Evolutionary conservation across 2,888 invertebrate species (phyloP).

Genomic region (Acrobasis consociella): DNA sequence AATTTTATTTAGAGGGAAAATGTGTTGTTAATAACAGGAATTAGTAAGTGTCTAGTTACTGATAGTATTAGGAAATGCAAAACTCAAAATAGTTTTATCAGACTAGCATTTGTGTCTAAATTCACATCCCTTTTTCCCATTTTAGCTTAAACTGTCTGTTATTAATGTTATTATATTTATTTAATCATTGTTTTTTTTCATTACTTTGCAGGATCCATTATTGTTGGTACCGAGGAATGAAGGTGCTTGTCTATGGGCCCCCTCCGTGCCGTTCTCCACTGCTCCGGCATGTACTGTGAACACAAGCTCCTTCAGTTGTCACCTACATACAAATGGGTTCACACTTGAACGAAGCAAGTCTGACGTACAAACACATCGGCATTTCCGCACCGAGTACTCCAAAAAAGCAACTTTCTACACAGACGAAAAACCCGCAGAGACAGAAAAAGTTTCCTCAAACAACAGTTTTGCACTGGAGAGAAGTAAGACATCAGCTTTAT

Average conservation of each 20-base stretch:
- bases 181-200: background rate
- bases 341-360: slow-evolving; percentile 75
- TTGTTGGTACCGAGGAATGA: slow-evolving; percentile 84
- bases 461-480: slow-evolving; percentile 61
- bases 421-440: slow-evolving; percentile 42
- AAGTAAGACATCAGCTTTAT: slow-evolving; percentile 68
- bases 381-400: slow-evolving; percentile 50
- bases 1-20: too few relatives aligned
- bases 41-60: too few relatives aligned
- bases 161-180: background rate
- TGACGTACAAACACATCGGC: slow-evolving; percentile 66
- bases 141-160: background rate
- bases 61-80: too few relatives aligned
- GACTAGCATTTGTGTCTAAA: too few relatives aligned
- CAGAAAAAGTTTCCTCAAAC: slow-evolving; percentile 41
- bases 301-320: slow-evolving; percentile 72
- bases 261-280: slow-evolving; percentile 70
- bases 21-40: too few relatives aligned
- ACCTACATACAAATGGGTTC: slow-evolving; percentile 71
- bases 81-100: too few relatives aligned
- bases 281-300: slow-evolving; percentile 68
- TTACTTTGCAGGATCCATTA: slow-evolving; percentile 78
- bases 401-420: slow-evolving; percentile 69
- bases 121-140: background rate
- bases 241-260: slow-evolving; percentile 79